These are phyloP conservation scores for Cyanistes caeruleus DNA, from an alignment of 2,113 vertebrate species.

Conservation along the genomic window DNA sequence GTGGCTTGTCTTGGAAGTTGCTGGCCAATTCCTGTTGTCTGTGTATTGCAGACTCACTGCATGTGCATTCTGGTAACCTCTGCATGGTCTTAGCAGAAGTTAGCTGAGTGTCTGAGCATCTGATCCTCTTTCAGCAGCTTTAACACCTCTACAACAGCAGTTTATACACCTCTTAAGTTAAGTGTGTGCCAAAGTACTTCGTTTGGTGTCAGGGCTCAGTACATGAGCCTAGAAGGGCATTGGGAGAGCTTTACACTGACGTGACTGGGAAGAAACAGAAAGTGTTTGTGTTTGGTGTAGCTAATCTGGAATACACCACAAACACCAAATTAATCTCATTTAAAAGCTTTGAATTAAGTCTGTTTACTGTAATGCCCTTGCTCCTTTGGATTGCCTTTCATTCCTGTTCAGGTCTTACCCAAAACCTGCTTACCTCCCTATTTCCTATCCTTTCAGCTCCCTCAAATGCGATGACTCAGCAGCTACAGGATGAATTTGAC, in stretches of 20 bases:
- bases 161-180: background rate
- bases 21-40: rapidly evolving
- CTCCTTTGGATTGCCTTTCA: background rate
- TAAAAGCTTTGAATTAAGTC: slow-evolving; percentile 49
- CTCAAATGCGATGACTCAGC: slow-evolving; percentile 85
- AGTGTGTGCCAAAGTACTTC: background rate
- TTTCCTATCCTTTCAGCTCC: slow-evolving; percentile 32
- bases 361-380: background rate
- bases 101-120: background rate
- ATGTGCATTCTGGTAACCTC: background rate
- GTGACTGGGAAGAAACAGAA: background rate
- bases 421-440: background rate
- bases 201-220: background rate
- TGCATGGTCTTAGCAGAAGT: background rate
- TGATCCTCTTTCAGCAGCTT: background rate
- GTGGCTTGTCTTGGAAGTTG: background rate
- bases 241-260: background rate
- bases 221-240: background rate
- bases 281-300: background rate
- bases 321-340: slow-evolving; percentile 35
- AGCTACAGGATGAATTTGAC: slow-evolving; percentile 86
- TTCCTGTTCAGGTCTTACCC: background rate
- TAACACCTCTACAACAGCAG: background rate
- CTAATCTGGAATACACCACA: background rate
- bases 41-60: background rate